These are phyloP conservation scores for Plebejus argus DNA, from an alignment of 2,888 invertebrate genomes.

Conservation along the genomic window DNA sequence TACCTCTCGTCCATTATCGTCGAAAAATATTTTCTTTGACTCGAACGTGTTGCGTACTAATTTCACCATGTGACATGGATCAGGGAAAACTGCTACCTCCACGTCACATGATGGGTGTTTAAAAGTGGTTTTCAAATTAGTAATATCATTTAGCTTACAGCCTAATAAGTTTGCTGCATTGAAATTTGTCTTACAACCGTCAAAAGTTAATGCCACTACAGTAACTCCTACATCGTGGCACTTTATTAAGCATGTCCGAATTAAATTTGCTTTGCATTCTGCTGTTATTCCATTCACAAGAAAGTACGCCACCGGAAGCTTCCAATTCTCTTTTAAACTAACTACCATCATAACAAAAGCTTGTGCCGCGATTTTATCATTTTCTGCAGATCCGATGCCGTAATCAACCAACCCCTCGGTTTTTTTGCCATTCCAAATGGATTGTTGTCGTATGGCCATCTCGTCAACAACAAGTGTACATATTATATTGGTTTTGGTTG, in stretches of 20 bases:
- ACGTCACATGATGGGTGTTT: slow-evolving; percentile 32
- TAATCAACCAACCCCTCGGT: no score
- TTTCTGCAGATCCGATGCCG: no score
- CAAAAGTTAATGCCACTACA: neutral
- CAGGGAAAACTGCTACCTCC: slow-evolving; percentile 33
- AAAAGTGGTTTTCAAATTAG: slow-evolving; percentile 31
- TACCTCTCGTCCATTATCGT: slow-evolving; percentile 34
- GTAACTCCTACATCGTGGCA: no score
- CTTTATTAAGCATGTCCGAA: no score
- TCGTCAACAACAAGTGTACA: neutral
- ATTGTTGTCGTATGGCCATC: slow-evolving; percentile 18
- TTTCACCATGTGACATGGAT: slow-evolving; percentile 39
- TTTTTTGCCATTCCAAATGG: neutral
- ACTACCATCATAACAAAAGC: no score
- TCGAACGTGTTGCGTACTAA: slow-evolving; percentile 37
- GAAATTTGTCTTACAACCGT: slow-evolving; percentile 32
- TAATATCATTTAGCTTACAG: slow-evolving; percentile 30
- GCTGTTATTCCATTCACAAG: no score
- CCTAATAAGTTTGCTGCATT: slow-evolving; percentile 32
- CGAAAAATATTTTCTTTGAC: slow-evolving; percentile 31
- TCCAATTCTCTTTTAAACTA: no score
- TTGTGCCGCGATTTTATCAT: no score
- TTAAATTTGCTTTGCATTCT: no score
- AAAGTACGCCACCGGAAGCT: no score
- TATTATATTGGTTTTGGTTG: no score